Percentiles rank a stretch among this genome's conserved stretches.
Conservation (phyloP, 1,140 invertebrate species). For the Drosophila seguyi region DNA sequence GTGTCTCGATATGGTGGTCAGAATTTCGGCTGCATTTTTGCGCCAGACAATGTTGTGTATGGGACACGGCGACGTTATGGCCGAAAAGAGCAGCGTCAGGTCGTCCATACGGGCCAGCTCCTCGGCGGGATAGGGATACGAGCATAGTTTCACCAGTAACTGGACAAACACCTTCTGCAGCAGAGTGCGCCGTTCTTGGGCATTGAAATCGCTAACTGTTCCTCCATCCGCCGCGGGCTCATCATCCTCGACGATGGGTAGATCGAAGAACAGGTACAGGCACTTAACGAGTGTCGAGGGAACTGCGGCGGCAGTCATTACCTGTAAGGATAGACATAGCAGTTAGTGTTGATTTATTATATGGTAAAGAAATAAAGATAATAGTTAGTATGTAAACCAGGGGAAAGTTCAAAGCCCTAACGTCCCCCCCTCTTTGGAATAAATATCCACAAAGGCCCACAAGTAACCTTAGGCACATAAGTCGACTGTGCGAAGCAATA, state of each 20-base stretch:
- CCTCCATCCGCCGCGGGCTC: slow-evolving; percentile 83
- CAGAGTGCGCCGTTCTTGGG: slow-evolving; percentile 94
- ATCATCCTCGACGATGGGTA: slow-evolving; percentile 94
- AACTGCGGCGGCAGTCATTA: slow-evolving; percentile 97
- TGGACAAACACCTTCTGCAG: slow-evolving; percentile 99
- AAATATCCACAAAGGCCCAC: background rate
- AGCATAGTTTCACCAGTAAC: slow-evolving; percentile 96
- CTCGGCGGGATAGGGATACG: slow-evolving; percentile 96
- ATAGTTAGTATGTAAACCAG: background rate
- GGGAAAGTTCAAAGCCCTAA: too few relatives aligned
- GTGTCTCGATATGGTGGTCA: slow-evolving; percentile 97
- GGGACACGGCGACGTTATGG: slow-evolving; percentile 97
- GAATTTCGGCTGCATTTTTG: slow-evolving; percentile 95
- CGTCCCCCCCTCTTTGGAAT: too few relatives aligned
- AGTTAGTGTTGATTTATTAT: background rate
- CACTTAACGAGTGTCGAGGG: slow-evolving; percentile 99
- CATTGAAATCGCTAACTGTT: slow-evolving; percentile 93
- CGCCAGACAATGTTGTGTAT: slow-evolving; percentile 97
- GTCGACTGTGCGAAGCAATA: background rate
- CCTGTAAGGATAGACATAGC: slow-evolving; percentile 86
- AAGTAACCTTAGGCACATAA: background rate
- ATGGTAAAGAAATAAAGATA: background rate
- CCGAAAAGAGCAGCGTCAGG: slow-evolving; percentile 97
- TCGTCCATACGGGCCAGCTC: slow-evolving; percentile 98
- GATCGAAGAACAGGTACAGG: slow-evolving; percentile 99